Evolutionary conservation across 2,888 invertebrate genomes (phyloP), one percentile per base, ranked within the genome.

Genomic region (Cryptus armator): DNA sequence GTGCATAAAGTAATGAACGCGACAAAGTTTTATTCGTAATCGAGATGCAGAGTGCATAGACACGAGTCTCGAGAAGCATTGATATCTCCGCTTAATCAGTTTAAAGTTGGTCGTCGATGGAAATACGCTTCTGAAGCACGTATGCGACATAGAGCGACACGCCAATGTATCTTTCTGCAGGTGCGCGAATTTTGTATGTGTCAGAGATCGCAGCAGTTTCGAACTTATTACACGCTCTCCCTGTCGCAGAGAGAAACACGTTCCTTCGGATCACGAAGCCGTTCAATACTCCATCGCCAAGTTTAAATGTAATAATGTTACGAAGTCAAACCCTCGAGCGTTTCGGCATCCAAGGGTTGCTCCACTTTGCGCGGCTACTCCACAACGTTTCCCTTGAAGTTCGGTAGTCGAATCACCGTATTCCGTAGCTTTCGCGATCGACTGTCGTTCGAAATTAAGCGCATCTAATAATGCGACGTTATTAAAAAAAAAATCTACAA

Each of bases 271-370:
- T 46, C 53, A 37, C 64, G 74, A 74, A 78, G 84, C 68, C 62
- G 43, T 72, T 78, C 78, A 53, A 64, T 72, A 56, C 81, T 64
- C 74, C 68, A 68, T 51, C 64, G 64, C 74, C 81, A 78, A 84
- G 84, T 84, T 84, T 81, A 64, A 74, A 74, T 62, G 81, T 74
- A 78, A 84, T 81, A 72, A 74, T 78, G 81, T 84, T 81, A 81
- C 74, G 56, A 84, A 84, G 81, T 84, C 77, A 51, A 78, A 75
- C 53, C 77, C 77, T 78, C 68, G 62, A 84, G 81, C 81, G 72
- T 77, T 84, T 77, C 72, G 32, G 51, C 72, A 77, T 43, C 77
- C 62, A 70, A 74, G 44, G 68, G 81, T 74, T 74, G 77, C 19
- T 66, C 44, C 43, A 12, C 48, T 53, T 53, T 56, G 62, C 70